A percentile compares a stretch with the other conserved stretches of the same genome.
These are phyloP conservation scores for Darevskia mixta DNA, from an alignment of 2,797 vertebrate species.

Conservation along the genomic window DNA sequence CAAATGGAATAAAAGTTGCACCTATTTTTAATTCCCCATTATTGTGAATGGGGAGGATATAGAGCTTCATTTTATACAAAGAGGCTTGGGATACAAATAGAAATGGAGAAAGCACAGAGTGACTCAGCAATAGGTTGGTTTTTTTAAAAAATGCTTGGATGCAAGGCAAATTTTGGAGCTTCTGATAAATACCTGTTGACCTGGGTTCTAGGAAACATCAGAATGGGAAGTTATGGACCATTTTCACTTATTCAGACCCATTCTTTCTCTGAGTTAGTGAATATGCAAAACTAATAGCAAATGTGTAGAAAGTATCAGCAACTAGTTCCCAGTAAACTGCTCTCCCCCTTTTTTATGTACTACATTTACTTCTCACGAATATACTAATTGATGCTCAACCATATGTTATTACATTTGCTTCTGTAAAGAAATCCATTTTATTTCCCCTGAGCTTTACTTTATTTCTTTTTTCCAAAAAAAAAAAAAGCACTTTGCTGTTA, in stretches of 20 bases:
- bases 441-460: constrained; percentile 1
- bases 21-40: too few relatives aligned
- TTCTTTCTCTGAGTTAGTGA: neutral
- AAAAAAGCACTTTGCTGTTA: constrained; percentile 15
- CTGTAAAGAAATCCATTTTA: constrained; percentile 44
- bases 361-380: constrained; percentile 35
- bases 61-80: too few relatives aligned
- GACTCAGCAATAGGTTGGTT: too few relatives aligned
- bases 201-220: neutral
- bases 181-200: neutral
- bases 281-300: neutral
- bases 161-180: too few relatives aligned
- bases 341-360: neutral
- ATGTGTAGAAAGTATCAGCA: constrained; percentile 6
- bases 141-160: too few relatives aligned
- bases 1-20: too few relatives aligned
- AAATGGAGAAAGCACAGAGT: too few relatives aligned
- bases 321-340: neutral
- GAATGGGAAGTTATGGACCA: neutral
- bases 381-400: constrained; percentile 11
- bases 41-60: too few relatives aligned
- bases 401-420: constrained; percentile 19
- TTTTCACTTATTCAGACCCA: neutral
- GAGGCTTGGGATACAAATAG: too few relatives aligned
- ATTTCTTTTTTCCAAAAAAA: neutral